Conservation (phyloP, 2,113 vertebrate species). For the Chaetops frenatus region DNA sequence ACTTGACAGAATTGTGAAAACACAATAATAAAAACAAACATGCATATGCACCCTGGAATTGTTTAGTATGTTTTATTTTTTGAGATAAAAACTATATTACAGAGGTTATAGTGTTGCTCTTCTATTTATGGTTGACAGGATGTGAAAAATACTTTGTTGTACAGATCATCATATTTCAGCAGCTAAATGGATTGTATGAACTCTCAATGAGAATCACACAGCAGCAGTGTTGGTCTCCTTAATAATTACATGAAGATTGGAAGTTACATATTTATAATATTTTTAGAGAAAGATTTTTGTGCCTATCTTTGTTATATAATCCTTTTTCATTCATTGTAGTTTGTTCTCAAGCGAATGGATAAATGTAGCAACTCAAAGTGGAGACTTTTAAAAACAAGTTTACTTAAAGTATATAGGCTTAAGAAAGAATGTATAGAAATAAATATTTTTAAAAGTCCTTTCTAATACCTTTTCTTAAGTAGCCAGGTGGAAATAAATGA, state of each 20-base stretch:
- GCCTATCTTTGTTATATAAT: background rate
- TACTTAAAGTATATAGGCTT: background rate
- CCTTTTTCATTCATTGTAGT: background rate
- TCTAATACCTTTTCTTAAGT: background rate
- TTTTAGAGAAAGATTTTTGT: background rate
- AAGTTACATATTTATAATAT: background rate
- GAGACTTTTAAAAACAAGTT: background rate
- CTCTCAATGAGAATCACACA: background rate
- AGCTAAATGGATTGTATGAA: background rate
- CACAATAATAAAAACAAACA: background rate
- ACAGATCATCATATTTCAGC: background rate
- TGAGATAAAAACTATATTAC: background rate
- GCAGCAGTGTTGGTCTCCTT: background rate
- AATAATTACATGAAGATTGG: background rate
- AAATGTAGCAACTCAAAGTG: background rate
- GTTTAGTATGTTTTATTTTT: background rate
- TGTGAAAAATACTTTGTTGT: background rate
- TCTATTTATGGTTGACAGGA: background rate
- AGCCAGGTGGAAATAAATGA: background rate
- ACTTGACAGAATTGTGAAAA: background rate
- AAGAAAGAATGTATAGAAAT: background rate
- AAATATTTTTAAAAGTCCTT: background rate
- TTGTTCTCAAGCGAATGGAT: background rate
- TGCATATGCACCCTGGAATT: background rate
- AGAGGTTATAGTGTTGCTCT: background rate